Conservation (phyloP, 2,113 vertebrate species). For the Ammodytes dubius region DNA sequence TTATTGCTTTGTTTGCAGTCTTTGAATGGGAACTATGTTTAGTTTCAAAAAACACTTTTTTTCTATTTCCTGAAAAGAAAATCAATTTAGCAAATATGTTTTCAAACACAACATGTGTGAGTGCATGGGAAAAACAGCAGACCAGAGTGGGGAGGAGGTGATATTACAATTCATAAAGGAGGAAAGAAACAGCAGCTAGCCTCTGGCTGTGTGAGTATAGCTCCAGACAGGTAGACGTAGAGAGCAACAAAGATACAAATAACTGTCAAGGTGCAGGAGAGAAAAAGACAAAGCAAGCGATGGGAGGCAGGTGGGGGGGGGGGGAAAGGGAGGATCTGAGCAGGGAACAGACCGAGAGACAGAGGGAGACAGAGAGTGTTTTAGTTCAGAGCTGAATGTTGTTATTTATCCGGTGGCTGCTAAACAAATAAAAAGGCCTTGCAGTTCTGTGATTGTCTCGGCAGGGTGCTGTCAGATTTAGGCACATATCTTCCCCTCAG, state of each 20-base stretch:
- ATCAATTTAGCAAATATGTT: constrained; percentile 20
- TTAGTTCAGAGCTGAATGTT: constrained; percentile 77
- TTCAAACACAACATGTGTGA: constrained; percentile 35
- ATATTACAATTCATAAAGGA: constrained; percentile 65
- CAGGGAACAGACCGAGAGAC: constrained; percentile 63
- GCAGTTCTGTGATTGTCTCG: constrained; percentile 78
- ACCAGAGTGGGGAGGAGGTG: constrained; percentile 39
- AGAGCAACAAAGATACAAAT: constrained; percentile 80
- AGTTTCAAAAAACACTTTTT: constrained; percentile 35
- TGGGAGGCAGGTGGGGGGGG: constrained; percentile 37
- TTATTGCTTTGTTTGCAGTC: constrained; percentile 3
- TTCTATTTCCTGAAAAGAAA: constrained; percentile 37
- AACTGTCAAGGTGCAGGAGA: constrained; percentile 76
- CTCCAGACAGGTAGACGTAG: constrained; percentile 78
- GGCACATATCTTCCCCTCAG: constrained; percentile 65
- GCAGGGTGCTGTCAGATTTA: constrained; percentile 80
- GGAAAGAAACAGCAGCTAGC: constrained; percentile 71
- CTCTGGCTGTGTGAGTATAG: constrained; percentile 76
- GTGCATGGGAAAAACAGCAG: constrained; percentile 39
- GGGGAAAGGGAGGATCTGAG: constrained; percentile 71
- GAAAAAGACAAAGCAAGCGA: constrained; percentile 68
- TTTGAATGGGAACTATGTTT: neutral
- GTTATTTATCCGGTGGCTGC: constrained; percentile 80
- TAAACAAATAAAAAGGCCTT: constrained; percentile 81
- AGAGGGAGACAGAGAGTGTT: constrained; percentile 71